Base-by-base conservation (phyloP, 2,888 invertebrate genomes). In the Syritta pipiens region DNA sequence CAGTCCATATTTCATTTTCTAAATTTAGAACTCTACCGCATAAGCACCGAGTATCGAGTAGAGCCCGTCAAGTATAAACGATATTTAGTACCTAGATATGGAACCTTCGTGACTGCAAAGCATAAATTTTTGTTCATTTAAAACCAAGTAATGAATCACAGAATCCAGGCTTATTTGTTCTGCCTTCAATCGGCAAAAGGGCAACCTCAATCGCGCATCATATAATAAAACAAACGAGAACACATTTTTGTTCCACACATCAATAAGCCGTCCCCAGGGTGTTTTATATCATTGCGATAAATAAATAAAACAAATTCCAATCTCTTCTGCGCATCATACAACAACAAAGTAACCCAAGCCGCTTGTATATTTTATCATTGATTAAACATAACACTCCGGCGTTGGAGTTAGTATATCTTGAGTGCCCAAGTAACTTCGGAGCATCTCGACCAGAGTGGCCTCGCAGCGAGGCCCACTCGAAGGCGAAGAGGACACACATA, bases 361-460 rank as follows among this genome's bases (percentile, higher is more conserved):
- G 42, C 49, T 48, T 30, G 68, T 59, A 59, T 68, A 59, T 68
- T 49, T 68, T 68, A 68, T 49, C 59, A 59, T 68, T 42, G 68
- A 51, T 59, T 68, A 48, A 62, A 40, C 51, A 40, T 42, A n/a
- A 51, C 37, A 28, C 32, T 17, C 14, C 17, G 37, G 35, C 30
- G 24, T 35, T n/a, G 24, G 22, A 22, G 22, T 37, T 12, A n/a
- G 35, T 26, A 42, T 40, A 20, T 42, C 7, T 9, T 19, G n/a
- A n/a, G n/a, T n/a, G n/a, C 20, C 20, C 9, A 28, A 1, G 32
- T 24, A 4, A 10, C 35, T n/a, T 14, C 35, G 0, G 1, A n/a
- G 9, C 4, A n/a, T 2, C 6, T 0, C 28, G 17, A 19, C 40
- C n/a, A n/a, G 4, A 28, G 28, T 9, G n/a, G n/a, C 28, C 24